Conservation (phyloP, 2,113 vertebrate species). For the Crotalus helleri region DNA sequence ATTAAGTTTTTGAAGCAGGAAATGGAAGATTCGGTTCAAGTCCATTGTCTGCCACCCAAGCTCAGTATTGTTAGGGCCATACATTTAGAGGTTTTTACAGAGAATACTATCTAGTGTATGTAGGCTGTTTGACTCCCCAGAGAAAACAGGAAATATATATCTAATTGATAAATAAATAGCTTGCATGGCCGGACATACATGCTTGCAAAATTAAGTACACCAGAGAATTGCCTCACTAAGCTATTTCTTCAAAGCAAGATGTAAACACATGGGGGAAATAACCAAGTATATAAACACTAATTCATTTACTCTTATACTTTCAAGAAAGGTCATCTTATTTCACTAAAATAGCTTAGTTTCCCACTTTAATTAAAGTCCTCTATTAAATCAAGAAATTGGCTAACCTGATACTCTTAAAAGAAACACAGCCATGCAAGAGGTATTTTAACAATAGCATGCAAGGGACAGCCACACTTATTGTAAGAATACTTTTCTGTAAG, state of each 20-base stretch:
- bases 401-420: neutral
- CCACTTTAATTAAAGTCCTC: slow-evolving; percentile 50
- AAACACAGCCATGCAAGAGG: slow-evolving; percentile 18
- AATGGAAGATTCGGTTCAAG: neutral
- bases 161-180: neutral
- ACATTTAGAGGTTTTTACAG: neutral
- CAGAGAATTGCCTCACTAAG: neutral
- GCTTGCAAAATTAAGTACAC: neutral
- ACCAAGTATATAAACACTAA: slow-evolving; percentile 10
- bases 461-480: neutral
- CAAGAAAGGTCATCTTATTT: slow-evolving; percentile 29
- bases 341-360: slow-evolving; percentile 38
- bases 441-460: slow-evolving; percentile 16
- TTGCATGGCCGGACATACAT: neutral
- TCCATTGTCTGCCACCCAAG: neutral
- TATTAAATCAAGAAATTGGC: slow-evolving; percentile 41
- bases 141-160: neutral
- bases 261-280: neutral
- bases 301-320: slow-evolving; percentile 24
- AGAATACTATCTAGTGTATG: neutral
- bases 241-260: neutral
- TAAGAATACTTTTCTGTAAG: neutral
- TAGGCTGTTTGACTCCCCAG: neutral
- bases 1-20: neutral
- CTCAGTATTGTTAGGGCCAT: neutral